Conservation (phyloP, 2,113 vertebrate species). For the Struthidea cinerea region DNA sequence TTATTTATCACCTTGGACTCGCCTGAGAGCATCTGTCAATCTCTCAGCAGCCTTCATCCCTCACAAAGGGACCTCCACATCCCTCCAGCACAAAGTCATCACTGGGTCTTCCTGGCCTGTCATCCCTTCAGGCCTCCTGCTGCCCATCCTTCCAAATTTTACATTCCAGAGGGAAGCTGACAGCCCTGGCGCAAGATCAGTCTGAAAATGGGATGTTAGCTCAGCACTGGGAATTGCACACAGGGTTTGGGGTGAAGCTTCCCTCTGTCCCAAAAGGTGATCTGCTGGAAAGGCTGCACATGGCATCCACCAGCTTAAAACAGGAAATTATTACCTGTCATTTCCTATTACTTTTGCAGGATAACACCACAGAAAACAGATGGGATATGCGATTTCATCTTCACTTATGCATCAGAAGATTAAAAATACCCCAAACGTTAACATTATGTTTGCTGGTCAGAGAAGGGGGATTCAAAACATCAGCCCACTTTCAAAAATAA, state of each 20-base stretch:
- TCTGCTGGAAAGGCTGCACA: neutral
- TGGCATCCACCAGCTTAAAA: neutral
- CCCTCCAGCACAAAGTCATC: neutral
- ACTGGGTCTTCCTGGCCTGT: neutral
- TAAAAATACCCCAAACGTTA: neutral
- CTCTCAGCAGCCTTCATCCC: neutral
- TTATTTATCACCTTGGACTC: neutral
- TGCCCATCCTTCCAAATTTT: neutral
- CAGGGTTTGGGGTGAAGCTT: neutral
- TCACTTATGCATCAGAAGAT: neutral
- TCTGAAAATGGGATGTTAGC: fast-evolving
- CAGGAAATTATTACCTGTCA: neutral
- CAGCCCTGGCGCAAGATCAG: neutral
- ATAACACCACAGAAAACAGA: neutral
- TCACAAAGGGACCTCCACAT: neutral
- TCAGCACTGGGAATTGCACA: neutral
- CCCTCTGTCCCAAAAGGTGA: neutral
- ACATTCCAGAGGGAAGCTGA: neutral
- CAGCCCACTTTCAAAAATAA: neutral
- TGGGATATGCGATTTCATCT: neutral
- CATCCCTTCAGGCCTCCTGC: neutral
- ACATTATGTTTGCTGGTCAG: neutral
- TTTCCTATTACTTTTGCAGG: neutral
- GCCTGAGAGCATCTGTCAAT: neutral
- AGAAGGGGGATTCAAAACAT: neutral